These are phyloP conservation scores for Champsocephalus esox DNA, from an alignment of 2,797 vertebrate species.

Conservation along the genomic window DNA sequence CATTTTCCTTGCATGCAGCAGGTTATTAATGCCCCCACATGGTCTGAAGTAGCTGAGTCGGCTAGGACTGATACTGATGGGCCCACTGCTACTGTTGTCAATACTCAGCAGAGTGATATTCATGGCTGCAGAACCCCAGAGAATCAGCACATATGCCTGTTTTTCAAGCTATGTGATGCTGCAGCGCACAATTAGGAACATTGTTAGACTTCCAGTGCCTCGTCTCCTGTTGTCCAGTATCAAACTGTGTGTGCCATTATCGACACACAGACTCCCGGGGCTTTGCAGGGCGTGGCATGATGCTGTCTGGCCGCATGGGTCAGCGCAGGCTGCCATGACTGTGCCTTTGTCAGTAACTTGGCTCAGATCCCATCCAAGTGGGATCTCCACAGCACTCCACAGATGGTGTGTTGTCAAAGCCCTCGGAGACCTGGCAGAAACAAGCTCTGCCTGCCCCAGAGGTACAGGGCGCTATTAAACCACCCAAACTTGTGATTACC, in stretches of 20 bases:
- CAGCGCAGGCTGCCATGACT: slow-evolving; percentile 28
- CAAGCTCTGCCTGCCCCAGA: slow-evolving; percentile 48
- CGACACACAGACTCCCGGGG: slow-evolving; percentile 36
- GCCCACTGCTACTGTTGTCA: slow-evolving; percentile 17
- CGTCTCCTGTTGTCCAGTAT: slow-evolving; percentile 1
- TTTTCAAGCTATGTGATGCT: neutral
- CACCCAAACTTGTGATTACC: slow-evolving; percentile 32
- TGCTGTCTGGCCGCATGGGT: slow-evolving; percentile 8
- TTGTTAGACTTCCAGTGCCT: neutral
- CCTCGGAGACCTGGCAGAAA: slow-evolving; percentile 59
- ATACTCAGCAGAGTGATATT: slow-evolving; percentile 24
- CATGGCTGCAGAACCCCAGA: slow-evolving; percentile 15
- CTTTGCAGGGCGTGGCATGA: slow-evolving; percentile 25
- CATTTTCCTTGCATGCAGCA: slow-evolving; percentile 30
- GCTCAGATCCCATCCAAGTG: slow-evolving; percentile 40
- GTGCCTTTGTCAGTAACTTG: slow-evolving; percentile 50
- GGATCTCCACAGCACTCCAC: slow-evolving; percentile 35
- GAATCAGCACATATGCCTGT: slow-evolving; percentile 3
- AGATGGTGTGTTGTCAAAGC: slow-evolving; percentile 70
- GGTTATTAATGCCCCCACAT: slow-evolving; percentile 50
- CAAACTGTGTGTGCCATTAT: slow-evolving; percentile 58
- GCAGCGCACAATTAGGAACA: neutral
- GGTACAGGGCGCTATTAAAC: slow-evolving; percentile 39
- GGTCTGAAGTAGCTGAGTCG: slow-evolving; percentile 48
- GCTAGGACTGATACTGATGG: slow-evolving; percentile 49